Base-by-base conservation (phyloP, 2,888 invertebrate species). In the Acleris holmiana region DNA sequence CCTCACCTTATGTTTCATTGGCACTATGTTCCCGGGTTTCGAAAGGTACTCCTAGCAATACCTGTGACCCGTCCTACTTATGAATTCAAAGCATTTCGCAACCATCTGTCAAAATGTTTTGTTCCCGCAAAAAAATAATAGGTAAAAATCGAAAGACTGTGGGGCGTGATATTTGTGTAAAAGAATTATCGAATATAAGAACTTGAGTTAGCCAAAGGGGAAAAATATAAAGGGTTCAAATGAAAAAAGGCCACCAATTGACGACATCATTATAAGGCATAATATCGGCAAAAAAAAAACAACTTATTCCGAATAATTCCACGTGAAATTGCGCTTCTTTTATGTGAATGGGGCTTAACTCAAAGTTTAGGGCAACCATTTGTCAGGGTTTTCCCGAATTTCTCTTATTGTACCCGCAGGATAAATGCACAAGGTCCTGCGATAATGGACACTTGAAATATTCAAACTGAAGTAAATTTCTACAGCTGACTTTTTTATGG, bases 91-190 rank as follows among this genome's bases (percentile, higher is more conserved):
- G 35, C 59, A 49, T 35, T 55, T 49, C 1, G 49, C 49, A 59
- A 60, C 65, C 50, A 65, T 65, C 49, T 44, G 44, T 65, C 55
- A 60, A 65, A 59, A 46, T 49, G 49, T 50, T 64, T 58, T 58
- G 41, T 54, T 59, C 48, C 17, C 54, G 29, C 54, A 54, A 40
- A 58, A 25, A 35, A 62, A 63, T 58, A 54, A 2, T 29, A 29
- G 7, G 51, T 40, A 54, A 44, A 64, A 54, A 29, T 59, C 17
- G 21, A 41, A 48, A 40, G 15, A 40, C 19, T 5, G 25, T 6
- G 29, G 17, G 7, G 8, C 18, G 10, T 44, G 1, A 10, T 3
- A 18, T 18, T 10, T 47, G 18, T 10, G 47, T 10, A 18, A 47
- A 8, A 4, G 17, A 19, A 47, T 47, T 10, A 10, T 35, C 35